phyloP scores from a whole-genome alignment of 2,888 invertebrate genomes.

The Cryptocephalus primarius region DNA sequence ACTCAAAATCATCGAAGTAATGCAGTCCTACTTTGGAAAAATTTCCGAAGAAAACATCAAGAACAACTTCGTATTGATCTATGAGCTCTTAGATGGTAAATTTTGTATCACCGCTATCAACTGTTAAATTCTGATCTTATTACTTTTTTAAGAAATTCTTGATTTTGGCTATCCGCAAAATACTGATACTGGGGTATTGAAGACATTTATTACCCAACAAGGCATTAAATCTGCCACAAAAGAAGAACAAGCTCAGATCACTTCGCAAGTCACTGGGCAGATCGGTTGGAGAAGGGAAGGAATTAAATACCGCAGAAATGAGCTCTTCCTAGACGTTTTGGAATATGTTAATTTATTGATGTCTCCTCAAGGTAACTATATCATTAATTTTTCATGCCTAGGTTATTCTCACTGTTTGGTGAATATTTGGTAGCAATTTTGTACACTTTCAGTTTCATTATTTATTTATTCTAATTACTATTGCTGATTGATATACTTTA shows the following conservation, averaged over 20 bases:
- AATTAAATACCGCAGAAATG: constrained; percentile 97
- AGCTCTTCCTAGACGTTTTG: constrained; percentile 94
- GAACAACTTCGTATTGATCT: constrained; percentile 99
- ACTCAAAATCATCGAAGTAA: constrained; percentile 93
- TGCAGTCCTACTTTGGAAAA: constrained; percentile 99
- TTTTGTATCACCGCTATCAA: background rate
- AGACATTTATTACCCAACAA: constrained; percentile 99
- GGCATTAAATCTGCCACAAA: constrained; percentile 98
- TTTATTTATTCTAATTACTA: background rate
- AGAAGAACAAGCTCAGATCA: constrained; percentile 99
- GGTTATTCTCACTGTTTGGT: too few species aligned
- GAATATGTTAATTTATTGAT: constrained; percentile 98
- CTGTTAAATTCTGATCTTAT: background rate
- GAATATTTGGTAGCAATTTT: too few species aligned
- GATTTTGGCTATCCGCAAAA: constrained; percentile 99
- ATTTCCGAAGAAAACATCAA: constrained; percentile 99
- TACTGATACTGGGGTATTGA: constrained; percentile 96
- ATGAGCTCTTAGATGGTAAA: constrained; percentile 93
- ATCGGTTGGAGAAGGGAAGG: constrained; percentile 99
- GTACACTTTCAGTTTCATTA: too few species aligned
- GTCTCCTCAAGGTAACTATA: constrained; percentile 85
- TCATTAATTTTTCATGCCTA: background rate
- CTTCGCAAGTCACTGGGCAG: constrained; percentile 92
- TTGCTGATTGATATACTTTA: too few species aligned
- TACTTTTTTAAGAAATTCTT: constrained; percentile 67